Evolutionary conservation across 2,113 vertebrate genomes (phyloP), one percentile per base, ranked within the genome.

Genomic region (Zapornia atra): DNA sequence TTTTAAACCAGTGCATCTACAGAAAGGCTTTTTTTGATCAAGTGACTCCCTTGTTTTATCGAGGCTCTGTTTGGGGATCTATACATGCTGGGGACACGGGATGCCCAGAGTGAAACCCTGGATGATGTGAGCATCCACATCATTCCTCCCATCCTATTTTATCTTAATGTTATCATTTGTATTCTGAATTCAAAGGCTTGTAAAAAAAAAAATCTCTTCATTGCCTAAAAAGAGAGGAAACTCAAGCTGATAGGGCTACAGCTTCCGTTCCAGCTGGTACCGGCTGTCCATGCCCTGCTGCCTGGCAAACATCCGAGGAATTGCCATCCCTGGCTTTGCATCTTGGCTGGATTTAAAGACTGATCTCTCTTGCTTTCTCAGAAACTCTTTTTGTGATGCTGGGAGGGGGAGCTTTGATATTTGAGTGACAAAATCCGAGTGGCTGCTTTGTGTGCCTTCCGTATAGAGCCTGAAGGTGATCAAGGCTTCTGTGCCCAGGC

Each of bases 81-180:
- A 1, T 31, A 11, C 3, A 1, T 6, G 5, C 22, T 0, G 1
- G 25, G 14, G 24, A 25, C 22, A 14, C 6, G 34, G 14, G 20
- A 38, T 84, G 38, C 38, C 26, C 16, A 28, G 36, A 42, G 18
- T 12, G 73, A 44, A 81, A 48, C 13, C 33, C 19, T 1, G 2
- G 20, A 12, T 11, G 50, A 2, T 25, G 12, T 40, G 29, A 68
- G 60, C 33, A 34, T 34, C 53, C 53, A 9, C 22, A 7, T 79
- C 10, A 2, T 81, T 76, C 61, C 16, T 72, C 12, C 29, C 46
- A 20, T 53, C 11, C 3, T 28, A 13, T 76, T 94, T 91, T 16
- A 75, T 36, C 42, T 59, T 68, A 21, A n/a, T 0, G 0, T 81
- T 66, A 34, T 19, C 10, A 21, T 63, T 83, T 69, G 12, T 24